Conservation (phyloP, 1,140 invertebrate genomes). For the Rhizoglyphus robini region DNA sequence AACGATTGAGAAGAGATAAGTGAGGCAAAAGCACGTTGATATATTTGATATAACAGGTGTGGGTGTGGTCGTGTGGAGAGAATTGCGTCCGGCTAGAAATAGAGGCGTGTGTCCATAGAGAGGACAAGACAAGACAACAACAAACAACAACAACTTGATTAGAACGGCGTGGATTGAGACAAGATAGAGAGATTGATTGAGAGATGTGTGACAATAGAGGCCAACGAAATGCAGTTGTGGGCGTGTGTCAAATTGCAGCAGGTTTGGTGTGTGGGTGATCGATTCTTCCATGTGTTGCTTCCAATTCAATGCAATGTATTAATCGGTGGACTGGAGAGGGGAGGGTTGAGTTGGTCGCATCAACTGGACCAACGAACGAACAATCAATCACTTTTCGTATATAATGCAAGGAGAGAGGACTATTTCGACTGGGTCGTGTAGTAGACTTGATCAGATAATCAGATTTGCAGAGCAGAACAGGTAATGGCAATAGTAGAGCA, state of each 20-base stretch:
- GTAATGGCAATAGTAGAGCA: too few relatives aligned
- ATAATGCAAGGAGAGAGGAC: too few relatives aligned
- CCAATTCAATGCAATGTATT: background rate
- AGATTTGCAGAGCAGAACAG: too few relatives aligned
- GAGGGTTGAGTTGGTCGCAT: background rate
- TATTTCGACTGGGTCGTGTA: too few relatives aligned
- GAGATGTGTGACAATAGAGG: background rate
- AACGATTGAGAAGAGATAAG: background rate
- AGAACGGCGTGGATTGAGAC: too few relatives aligned
- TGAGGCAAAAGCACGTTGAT: background rate
- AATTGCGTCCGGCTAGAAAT: background rate
- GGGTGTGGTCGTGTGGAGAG: background rate
- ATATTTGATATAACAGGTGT: background rate
- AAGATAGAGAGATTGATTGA: background rate
- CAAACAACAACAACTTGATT: too few relatives aligned
- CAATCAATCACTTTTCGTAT: background rate
- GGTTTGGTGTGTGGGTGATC: background rate
- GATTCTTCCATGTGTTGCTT: too few relatives aligned
- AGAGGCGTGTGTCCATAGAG: background rate
- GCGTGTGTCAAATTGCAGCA: conserved; percentile 4
- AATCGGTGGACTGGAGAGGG: background rate
- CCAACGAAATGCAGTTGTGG: background rate
- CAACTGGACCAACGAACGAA: background rate
- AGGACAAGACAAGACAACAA: background rate
- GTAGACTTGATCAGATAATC: too few relatives aligned